These are phyloP conservation scores for Megalops cyprinoides DNA, from an alignment of 2,797 vertebrate genomes.

Conservation along the genomic window DNA sequence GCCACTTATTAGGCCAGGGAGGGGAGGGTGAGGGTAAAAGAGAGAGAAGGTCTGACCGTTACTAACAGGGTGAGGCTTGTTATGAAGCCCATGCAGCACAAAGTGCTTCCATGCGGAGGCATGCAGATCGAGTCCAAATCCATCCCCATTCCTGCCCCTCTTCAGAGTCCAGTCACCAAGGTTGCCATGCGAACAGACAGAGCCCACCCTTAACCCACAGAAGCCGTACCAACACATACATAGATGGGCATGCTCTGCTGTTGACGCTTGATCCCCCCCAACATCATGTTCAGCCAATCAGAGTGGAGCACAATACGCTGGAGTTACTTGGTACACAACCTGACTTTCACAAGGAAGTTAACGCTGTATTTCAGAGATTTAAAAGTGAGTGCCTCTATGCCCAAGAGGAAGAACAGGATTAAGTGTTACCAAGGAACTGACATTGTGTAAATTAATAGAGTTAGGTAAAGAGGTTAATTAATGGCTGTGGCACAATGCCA, in stretches of 20 bases:
- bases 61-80: constrained; percentile 70
- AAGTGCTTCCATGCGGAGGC: constrained; percentile 69
- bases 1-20: constrained; percentile 76
- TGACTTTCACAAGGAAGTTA: neutral
- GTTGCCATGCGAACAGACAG: constrained; percentile 77
- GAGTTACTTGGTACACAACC: neutral
- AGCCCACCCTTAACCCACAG: no score
- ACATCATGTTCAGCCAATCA: constrained; percentile 58
- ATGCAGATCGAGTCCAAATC: constrained; percentile 68
- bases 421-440: neutral
- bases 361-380: neutral
- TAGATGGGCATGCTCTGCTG: constrained; percentile 69
- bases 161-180: constrained; percentile 45
- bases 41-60: constrained; percentile 82
- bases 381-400: neutral
- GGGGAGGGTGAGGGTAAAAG: constrained; percentile 58
- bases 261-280: constrained; percentile 59
- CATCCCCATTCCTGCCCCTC: constrained; percentile 18
- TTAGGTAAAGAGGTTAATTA: neutral
- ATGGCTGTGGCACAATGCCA: neutral
- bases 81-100: constrained; percentile 71
- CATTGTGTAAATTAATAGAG: neutral
- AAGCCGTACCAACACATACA: constrained; percentile 61
- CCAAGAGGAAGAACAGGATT: neutral
- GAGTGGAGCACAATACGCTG: constrained; percentile 72